A percentile compares a stretch with the other conserved stretches of the same genome.
These are phyloP conservation scores for Ptychodera flava DNA, from an alignment of 35 echinoderm and acorn worm genomes.

Conservation along the genomic window DNA sequence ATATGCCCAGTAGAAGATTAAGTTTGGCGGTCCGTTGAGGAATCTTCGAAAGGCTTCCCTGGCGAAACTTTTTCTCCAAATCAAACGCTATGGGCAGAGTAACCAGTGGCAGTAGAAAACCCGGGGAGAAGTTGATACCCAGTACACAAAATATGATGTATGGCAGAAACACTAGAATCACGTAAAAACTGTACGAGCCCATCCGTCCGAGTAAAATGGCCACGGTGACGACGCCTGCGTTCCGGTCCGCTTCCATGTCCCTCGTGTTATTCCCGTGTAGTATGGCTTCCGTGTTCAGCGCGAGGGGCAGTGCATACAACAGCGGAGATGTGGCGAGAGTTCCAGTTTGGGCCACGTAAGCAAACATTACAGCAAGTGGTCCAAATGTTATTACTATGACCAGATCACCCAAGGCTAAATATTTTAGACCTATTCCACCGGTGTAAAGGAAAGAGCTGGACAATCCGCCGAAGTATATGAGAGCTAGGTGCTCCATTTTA, in stretches of 20 bases:
- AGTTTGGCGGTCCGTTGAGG: constrained; percentile 70
- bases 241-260: constrained; percentile 65
- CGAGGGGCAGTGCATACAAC: constrained; percentile 81
- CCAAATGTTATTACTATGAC: constrained; percentile 79
- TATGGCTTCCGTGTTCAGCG: constrained; percentile 84
- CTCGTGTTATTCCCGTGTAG: constrained; percentile 92
- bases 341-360: constrained; percentile 66
- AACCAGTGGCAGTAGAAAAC: constrained; percentile 56
- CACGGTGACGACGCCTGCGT: constrained; percentile 62
- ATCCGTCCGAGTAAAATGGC: constrained; percentile 78
- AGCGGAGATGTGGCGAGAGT: constrained; percentile 47
- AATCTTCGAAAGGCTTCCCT: constrained; percentile 33
- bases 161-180: constrained; percentile 68
- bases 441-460: constrained; percentile 93
- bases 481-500: constrained; percentile 89
- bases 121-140: constrained; percentile 60
- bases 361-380: constrained; percentile 95
- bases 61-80: constrained; percentile 84
- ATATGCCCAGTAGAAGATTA: constrained; percentile 72
- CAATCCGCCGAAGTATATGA: constrained; percentile 87
- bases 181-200: constrained; percentile 69
- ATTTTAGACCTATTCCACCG: constrained; percentile 89
- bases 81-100: constrained; percentile 74
- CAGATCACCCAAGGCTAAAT: constrained; percentile 73
- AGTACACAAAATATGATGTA: constrained; percentile 75